phyloP scores from a whole-genome alignment of 1,140 invertebrate species.

The Drosophila nebulosa region DNA sequence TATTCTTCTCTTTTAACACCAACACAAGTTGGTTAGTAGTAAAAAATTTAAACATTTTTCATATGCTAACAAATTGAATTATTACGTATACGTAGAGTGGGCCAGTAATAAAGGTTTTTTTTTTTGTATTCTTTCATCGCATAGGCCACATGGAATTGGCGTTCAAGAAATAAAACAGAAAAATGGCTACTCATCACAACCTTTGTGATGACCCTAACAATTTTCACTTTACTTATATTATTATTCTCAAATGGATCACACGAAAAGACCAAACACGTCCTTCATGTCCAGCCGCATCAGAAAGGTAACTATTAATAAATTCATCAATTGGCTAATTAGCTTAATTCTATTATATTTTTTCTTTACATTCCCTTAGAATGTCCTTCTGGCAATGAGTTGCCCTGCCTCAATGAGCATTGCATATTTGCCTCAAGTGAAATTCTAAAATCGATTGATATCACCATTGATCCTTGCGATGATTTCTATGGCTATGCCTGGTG shows the following conservation, averaged over 20 bases:
- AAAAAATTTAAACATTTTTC: no score
- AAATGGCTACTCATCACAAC: slow-evolving; percentile 81
- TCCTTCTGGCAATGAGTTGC: slow-evolving; percentile 52
- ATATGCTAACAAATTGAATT: no score
- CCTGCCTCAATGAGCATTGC: slow-evolving; percentile 91
- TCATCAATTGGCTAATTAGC: neutral
- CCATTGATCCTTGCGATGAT: slow-evolving; percentile 93
- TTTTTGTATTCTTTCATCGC: neutral
- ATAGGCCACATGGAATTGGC: slow-evolving; percentile 81
- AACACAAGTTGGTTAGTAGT: no score
- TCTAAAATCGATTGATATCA: slow-evolving; percentile 90
- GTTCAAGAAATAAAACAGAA: slow-evolving; percentile 82
- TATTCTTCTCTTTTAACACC: no score
- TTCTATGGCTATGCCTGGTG: slow-evolving; percentile 96
- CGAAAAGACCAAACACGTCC: slow-evolving; percentile 65
- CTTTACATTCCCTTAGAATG: slow-evolving; percentile 51
- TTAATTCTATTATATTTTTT: no score
- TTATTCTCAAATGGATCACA: slow-evolving; percentile 54
- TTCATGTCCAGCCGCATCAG: slow-evolving; percentile 66
- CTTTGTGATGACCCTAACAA: slow-evolving; percentile 68
- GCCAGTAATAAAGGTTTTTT: neutral
- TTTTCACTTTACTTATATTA: slow-evolving; percentile 80
- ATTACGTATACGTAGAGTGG: no score
- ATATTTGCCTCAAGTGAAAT: slow-evolving; percentile 93
- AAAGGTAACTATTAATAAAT: slow-evolving; percentile 39